A percentile compares a stretch with the other conserved stretches of the same genome.
These are phyloP conservation scores for Wasmannia auropunctata DNA, from an alignment of 1,140 invertebrate genomes.

Conservation along the genomic window DNA sequence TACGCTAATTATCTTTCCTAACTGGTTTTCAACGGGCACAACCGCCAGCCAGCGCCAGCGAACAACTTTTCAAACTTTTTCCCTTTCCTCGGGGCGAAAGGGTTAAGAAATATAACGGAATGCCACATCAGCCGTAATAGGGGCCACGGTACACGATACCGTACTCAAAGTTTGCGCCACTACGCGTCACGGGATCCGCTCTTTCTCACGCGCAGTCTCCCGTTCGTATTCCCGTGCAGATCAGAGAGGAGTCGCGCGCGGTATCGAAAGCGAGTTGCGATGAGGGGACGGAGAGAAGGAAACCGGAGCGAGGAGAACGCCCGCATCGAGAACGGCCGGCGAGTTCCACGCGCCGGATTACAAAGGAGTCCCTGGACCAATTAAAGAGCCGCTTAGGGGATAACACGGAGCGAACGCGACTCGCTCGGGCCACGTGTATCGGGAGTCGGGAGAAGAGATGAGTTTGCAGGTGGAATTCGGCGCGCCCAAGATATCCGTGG, in stretches of 20 bases:
- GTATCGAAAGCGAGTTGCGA: conserved; percentile 7
- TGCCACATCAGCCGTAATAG: conserved; percentile 35
- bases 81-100: background rate
- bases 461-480: conserved; percentile 65
- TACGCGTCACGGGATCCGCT: conserved; percentile 32
- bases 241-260: conserved; percentile 14
- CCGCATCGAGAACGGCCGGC: conserved; percentile 53
- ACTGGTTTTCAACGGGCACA: conserved; percentile 8
- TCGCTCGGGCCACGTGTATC: conserved; percentile 51
- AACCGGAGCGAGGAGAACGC: conserved; percentile 38
- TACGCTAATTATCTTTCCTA: conserved; percentile 34
- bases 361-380: conserved; percentile 56
- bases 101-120: conserved; percentile 42
- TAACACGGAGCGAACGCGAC: conserved; percentile 32
- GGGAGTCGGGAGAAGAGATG: conserved; percentile 12
- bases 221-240: conserved; percentile 19
- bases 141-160: conserved; percentile 21
- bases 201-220: conserved; percentile 58
- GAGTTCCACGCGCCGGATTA: conserved; percentile 52
- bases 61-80: conserved; percentile 33
- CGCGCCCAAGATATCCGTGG: conserved; percentile 41
- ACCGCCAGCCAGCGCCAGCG: background rate
- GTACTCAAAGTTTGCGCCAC: conserved; percentile 29
- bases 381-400: conserved; percentile 65
- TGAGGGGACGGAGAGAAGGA: background rate